Conservation (phyloP, 2,797 vertebrate genomes). For the Darevskia nairensis region DNA sequence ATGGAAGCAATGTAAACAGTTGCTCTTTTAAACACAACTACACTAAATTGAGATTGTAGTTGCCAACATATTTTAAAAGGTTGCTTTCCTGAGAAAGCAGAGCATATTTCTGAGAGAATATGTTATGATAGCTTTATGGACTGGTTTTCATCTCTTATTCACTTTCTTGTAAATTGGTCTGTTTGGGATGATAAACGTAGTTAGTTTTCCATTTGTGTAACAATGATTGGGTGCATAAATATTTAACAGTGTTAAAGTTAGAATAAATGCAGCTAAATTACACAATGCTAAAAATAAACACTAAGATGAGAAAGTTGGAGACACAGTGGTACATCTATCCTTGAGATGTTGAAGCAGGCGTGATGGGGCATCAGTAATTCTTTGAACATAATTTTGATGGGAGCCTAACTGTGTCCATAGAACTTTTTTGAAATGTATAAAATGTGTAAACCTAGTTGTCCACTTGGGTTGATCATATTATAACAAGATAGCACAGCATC, state of each 20-base stretch:
- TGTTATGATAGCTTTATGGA: background rate
- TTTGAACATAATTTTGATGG: constrained; percentile 14
- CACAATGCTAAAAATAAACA: constrained; percentile 4
- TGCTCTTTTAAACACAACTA: background rate
- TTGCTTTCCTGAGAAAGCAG: background rate
- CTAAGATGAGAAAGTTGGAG: constrained; percentile 6
- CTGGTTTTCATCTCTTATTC: too few relatives aligned
- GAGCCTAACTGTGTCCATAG: background rate
- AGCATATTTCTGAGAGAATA: background rate
- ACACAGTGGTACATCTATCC: background rate
- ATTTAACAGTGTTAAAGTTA: constrained; percentile 33
- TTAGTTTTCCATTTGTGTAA: constrained; percentile 24
- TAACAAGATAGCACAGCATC: background rate
- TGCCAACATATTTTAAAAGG: background rate
- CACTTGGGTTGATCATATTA: background rate
- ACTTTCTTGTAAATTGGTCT: background rate
- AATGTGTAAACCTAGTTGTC: background rate
- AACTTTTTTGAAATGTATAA: constrained; percentile 10
- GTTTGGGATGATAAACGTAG: constrained; percentile 23
- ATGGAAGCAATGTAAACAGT: background rate
- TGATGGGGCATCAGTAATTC: background rate
- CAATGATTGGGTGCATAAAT: constrained; percentile 35
- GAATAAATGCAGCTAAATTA: constrained; percentile 31
- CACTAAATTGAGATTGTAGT: background rate
- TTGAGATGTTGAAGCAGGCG: background rate